A percentile compares a stretch with the other conserved stretches of the same genome.
These are phyloP conservation scores for Xerus inauris DNA, from an alignment of 2,113 vertebrate species.

Conservation along the genomic window DNA sequence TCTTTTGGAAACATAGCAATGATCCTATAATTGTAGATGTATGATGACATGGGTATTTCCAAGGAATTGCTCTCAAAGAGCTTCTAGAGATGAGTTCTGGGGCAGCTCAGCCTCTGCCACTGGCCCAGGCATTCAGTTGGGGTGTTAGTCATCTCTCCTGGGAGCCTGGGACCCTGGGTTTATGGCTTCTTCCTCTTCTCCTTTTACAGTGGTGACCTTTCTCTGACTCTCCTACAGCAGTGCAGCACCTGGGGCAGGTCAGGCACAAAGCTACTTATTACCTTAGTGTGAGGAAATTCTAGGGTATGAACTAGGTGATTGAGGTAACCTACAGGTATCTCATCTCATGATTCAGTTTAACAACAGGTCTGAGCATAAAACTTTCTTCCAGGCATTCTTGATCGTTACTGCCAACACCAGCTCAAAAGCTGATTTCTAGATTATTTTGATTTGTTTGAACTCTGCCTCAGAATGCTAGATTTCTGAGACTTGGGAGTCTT, in stretches of 20 bases:
- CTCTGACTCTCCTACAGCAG: not conserved
- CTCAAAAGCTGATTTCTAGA: not conserved
- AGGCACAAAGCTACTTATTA: constrained; percentile 46
- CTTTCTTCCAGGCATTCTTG: not conserved
- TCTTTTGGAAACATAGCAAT: not conserved
- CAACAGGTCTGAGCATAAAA: constrained; percentile 11
- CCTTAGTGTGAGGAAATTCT: constrained; percentile 42
- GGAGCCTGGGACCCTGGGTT: not conserved
- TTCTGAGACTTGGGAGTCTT: not conserved
- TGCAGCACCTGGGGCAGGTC: not conserved
- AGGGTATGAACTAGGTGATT: not conserved
- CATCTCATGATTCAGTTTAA: constrained; percentile 61
- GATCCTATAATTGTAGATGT: not conserved
- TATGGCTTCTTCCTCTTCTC: not conserved
- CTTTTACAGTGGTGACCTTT: not conserved
- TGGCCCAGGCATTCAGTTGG: not conserved
- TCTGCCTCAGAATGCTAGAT: not conserved
- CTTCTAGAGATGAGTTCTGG: not conserved
- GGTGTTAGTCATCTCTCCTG: no score
- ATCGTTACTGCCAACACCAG: not conserved
- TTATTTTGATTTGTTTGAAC: not conserved
- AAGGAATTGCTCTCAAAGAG: not conserved
- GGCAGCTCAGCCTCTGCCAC: not conserved
- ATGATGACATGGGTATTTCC: not conserved
- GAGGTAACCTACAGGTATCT: constrained; percentile 40